phyloP scores from a whole-genome alignment of 2,797 vertebrate species.

The Helicolenus hilgendorfi region DNA sequence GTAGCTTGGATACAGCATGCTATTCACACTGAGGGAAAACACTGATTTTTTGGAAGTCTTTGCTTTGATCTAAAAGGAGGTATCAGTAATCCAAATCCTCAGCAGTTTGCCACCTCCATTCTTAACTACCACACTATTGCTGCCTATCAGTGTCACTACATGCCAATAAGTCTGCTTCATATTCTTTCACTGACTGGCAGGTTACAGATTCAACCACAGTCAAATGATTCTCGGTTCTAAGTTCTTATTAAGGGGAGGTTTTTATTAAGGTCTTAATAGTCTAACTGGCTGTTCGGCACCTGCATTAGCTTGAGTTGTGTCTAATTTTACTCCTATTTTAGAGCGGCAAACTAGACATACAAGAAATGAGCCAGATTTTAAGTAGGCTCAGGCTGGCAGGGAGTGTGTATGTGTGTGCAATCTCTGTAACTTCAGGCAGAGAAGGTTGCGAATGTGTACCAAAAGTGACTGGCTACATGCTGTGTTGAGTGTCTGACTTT shows the following conservation, averaged over 20 bases:
- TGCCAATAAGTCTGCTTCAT: conserved; percentile 3
- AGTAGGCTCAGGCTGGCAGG: background rate
- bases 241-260: background rate
- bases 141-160: conserved; percentile 29
- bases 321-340: conserved; percentile 26
- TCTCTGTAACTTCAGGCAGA: conserved; percentile 42
- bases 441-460: conserved; percentile 25
- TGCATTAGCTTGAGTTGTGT: background rate
- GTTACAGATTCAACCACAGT: background rate
- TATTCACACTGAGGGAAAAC: background rate
- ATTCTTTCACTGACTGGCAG: background rate
- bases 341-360: conserved; percentile 19
- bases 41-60: background rate
- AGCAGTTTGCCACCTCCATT: conserved; percentile 38
- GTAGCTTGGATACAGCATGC: background rate
- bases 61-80: conserved; percentile 39
- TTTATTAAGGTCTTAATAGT: background rate
- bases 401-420: conserved; percentile 2
- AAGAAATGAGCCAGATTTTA: conserved; percentile 30
- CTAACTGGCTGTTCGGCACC: background rate
- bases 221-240: background rate
- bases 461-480: conserved; percentile 37
- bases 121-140: background rate
- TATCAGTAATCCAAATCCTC: conserved; percentile 28
- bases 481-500: conserved; percentile 45